Percentiles rank a stretch among this genome's conserved stretches.
Conservation (phyloP, 2,888 invertebrate genomes). For the Hirtodrosophila histrioides region DNA sequence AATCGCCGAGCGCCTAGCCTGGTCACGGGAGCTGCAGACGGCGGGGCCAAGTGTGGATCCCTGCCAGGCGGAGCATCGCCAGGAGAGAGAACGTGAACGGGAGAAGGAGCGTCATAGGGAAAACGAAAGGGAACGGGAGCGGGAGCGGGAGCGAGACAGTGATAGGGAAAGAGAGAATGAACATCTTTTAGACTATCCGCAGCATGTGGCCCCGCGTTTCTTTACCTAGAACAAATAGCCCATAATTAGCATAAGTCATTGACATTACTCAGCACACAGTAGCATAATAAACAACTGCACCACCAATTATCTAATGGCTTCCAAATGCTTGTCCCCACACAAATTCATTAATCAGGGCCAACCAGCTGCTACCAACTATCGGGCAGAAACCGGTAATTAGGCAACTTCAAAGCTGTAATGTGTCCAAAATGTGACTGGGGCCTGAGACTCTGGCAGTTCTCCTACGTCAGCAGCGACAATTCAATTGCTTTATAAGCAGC, state of each 20-base stretch:
- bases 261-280: constrained; percentile 46
- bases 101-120: constrained; percentile 4
- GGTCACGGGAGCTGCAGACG: constrained; percentile 20
- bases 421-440: constrained; percentile 11
- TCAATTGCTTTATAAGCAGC: constrained; percentile 46
- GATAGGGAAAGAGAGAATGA: constrained; percentile 9
- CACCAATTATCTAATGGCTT: constrained; percentile 2
- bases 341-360: constrained; percentile 1
- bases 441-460: not conserved
- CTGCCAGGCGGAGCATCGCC: constrained; percentile 44
- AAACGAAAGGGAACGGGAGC: constrained; percentile 9
- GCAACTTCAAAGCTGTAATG: constrained; percentile 21
- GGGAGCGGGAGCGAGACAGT: not conserved
- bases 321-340: constrained; percentile 2
- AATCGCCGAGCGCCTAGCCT: constrained; percentile 8
- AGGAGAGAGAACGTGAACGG: constrained; percentile 24
- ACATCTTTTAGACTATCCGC: constrained; percentile 22
- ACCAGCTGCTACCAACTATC: too few species aligned
- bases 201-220: constrained; percentile 25
- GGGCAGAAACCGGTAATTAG: constrained; percentile 25
- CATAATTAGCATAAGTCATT: constrained; percentile 12
- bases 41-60: constrained; percentile 46
- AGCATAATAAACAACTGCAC: constrained; percentile 58
- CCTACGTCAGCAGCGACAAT: constrained; percentile 41
- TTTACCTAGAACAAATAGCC: constrained; percentile 51